Percentiles rank a stretch among this genome's conserved stretches.
Conservation (phyloP, 2,888 invertebrate genomes). For the Orchesellides sinensis region DNA sequence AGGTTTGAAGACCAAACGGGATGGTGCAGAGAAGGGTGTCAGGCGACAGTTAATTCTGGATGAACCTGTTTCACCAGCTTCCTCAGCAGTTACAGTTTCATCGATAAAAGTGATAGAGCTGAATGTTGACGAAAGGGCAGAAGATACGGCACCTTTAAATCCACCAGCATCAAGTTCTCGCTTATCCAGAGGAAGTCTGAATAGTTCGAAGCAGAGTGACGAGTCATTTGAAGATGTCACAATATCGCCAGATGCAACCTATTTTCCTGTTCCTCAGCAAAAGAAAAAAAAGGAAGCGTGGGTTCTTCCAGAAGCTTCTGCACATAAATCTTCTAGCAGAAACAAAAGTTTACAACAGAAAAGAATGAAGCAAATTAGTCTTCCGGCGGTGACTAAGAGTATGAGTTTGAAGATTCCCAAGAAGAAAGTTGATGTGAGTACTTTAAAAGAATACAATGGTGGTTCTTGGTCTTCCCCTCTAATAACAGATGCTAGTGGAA, state of each 20-base stretch:
- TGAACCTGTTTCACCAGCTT: background rate
- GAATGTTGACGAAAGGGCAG: background rate
- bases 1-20: background rate
- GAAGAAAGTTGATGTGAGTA: slow-evolving; percentile 21
- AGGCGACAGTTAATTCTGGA: background rate
- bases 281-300: slow-evolving; percentile 31
- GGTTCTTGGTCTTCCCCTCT: background rate
- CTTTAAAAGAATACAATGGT: slow-evolving; percentile 2
- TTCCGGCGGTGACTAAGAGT: background rate
- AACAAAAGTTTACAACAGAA: background rate
- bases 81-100: background rate
- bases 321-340: background rate
- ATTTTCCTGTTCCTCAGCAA: background rate
- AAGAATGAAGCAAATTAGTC: background rate
- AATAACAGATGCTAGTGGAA: background rate
- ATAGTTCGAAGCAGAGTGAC: background rate
- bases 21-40: background rate
- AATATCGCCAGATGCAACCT: slow-evolving; percentile 10
- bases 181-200: too few species aligned
- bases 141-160: background rate
- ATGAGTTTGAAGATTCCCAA: background rate
- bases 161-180: too few species aligned
- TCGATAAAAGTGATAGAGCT: background rate
- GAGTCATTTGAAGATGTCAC: background rate
- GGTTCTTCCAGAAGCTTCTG: background rate